Percentiles rank a stretch among this genome's conserved stretches.
phyloP scores from a whole-genome alignment of 1,140 invertebrate species.

The Leptoteleia sp. region DNA sequence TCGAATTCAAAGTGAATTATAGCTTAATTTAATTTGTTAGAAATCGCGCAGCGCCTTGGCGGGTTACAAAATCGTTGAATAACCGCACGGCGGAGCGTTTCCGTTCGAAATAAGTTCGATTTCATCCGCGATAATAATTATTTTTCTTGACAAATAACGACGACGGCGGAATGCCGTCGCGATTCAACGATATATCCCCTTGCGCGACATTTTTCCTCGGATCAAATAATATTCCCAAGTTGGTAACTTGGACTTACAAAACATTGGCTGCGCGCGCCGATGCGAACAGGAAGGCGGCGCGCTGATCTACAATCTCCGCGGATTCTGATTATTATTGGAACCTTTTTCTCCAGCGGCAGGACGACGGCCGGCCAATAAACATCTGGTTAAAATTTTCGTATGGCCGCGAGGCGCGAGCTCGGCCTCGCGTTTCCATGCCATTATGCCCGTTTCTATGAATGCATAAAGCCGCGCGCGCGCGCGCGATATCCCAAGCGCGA shows the following conservation, averaged over 20 bases:
- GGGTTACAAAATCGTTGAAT: constrained; percentile 12
- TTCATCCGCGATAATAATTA: constrained; percentile 52
- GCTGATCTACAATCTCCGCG: constrained; percentile 54
- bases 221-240: constrained; percentile 60
- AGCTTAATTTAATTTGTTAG: too few relatives aligned
- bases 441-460: constrained; percentile 53
- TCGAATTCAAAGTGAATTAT: too few relatives aligned
- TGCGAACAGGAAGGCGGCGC: constrained; percentile 47
- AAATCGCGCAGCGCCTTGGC: too few relatives aligned
- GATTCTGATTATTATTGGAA: constrained; percentile 49
- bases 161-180: constrained; percentile 48
- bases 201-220: constrained; percentile 45
- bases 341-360: constrained; percentile 12
- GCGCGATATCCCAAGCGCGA: background rate
- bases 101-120: constrained; percentile 46
- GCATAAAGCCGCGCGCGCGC: constrained; percentile 14
- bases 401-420: constrained; percentile 20
- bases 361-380: constrained; percentile 64
- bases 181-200: constrained; percentile 33
- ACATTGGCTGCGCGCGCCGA: constrained; percentile 23
- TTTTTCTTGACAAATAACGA: constrained; percentile 62
- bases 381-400: constrained; percentile 68
- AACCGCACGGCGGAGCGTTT: constrained; percentile 11
- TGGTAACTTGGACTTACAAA: constrained; percentile 65
- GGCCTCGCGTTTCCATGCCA: background rate